Evolutionary conservation across 2,113 vertebrate species (phyloP), one percentile per base, ranked within the genome.

Genomic region (Dasyornis broadbenti): DNA sequence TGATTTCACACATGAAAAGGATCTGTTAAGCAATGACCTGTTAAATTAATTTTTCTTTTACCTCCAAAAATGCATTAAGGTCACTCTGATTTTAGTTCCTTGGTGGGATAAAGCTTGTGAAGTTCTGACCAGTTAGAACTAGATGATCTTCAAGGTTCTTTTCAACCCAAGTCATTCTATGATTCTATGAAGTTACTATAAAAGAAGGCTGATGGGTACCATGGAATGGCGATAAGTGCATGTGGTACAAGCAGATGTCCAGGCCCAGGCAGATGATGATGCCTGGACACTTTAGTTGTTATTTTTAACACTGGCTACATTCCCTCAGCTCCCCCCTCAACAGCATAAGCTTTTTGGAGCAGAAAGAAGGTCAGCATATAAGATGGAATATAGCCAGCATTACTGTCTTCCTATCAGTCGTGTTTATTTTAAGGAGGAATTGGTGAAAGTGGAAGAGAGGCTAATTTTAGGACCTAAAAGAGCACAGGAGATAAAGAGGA

Each of bases 321-420:
- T 92, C 61, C 44, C 13, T 76, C 20, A 28, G 57, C 83, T 76
- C 44, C 5, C 11, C 3, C 7, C 7, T 1, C 19, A 68, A 76
- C n/a, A 69, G n/a, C 37, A 72, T 44, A 65, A 86, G 73, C 31
- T 92, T 91, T 95, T 75, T 91, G 89, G 77, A 95, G 89, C 96
- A 95, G 92, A 96, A 96, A 15, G 49, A 49, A 86, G 76, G 57
- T 71, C 81, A 63, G 60, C 47, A 33, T 92, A 52, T 78, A 86
- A 56, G 40, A 40, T 65, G 75, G 83, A 75, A 68, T 21, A 20
- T 44, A 86, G 83, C 69, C 80, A 86, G 49, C 22, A 27, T 71
- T 90, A 15, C 60, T 78, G 44, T 52, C 60, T 64, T 93, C 15
- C 30, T 28, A 1, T 35, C 63, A 57, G 50, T 59, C 0, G 0